Evolutionary conservation across 2,797 vertebrate species (phyloP).

Genomic region (Amblyopsis hoosieri): DNA sequence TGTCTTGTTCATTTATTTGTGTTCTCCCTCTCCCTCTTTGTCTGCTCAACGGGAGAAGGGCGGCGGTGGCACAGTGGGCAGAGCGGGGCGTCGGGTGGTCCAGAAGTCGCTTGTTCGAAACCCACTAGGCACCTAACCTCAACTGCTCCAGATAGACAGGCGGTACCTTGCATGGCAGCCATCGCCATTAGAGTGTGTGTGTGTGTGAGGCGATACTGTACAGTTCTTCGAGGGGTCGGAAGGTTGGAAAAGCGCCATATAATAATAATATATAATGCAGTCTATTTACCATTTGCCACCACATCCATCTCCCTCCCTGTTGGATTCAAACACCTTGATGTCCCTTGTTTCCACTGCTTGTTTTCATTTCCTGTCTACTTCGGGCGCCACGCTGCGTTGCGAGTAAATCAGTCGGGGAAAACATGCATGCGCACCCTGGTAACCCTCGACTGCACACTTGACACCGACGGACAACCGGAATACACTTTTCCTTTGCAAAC

Average conservation of each 20-base stretch:
- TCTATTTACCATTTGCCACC: not conserved
- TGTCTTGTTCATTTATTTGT: conserved; percentile 39
- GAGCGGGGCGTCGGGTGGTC: too few species aligned
- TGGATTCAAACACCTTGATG: conserved; percentile 33
- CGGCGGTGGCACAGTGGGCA: too few species aligned
- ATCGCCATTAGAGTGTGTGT: too few species aligned
- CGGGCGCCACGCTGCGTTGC: conserved; percentile 46
- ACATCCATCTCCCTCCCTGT: not conserved
- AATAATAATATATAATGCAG: too few species aligned
- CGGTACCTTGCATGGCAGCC: not conserved
- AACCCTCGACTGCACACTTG: conserved; percentile 52
- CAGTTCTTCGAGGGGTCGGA: too few species aligned
- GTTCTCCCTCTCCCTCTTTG: conserved; percentile 31
- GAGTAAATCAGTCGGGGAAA: conserved; percentile 46
- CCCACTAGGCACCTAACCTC: too few species aligned
- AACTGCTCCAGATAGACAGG: too few species aligned
- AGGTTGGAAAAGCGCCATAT: too few species aligned
- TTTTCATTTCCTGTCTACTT: conserved; percentile 53
- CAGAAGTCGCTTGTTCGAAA: too few species aligned
- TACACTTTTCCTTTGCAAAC: conserved; percentile 14
- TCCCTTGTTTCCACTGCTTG: conserved; percentile 49
- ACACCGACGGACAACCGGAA: conserved; percentile 47
- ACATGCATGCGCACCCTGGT: conserved; percentile 40
- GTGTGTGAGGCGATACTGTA: too few species aligned
- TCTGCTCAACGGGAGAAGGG: not conserved